Percentiles rank a stretch among this genome's conserved stretches.
Conservation (phyloP, 2,888 invertebrate species). For the Tetranychus truncatus region DNA sequence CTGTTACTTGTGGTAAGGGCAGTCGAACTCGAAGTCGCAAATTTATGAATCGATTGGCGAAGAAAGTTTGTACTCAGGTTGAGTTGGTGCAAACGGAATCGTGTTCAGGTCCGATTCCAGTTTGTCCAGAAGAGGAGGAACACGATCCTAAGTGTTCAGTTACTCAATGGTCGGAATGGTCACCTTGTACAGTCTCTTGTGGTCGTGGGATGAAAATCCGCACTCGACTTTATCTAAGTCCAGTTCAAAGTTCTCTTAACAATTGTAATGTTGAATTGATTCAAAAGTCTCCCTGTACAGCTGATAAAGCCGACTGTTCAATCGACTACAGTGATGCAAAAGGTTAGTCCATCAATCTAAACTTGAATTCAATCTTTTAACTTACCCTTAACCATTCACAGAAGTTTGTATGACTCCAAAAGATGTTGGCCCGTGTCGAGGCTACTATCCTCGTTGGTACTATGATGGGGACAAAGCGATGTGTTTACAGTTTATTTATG, state of each 20-base stretch:
- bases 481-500: slow-evolving; percentile 65
- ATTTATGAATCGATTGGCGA: slow-evolving; percentile 30
- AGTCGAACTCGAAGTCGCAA: slow-evolving; percentile 47
- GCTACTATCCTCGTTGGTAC: slow-evolving; percentile 67
- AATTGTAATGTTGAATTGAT: slow-evolving; percentile 53
- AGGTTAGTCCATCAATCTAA: background rate
- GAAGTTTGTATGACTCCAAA: slow-evolving; percentile 62
- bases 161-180: slow-evolving; percentile 59
- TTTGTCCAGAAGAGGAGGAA: slow-evolving; percentile 15
- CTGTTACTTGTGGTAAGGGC: slow-evolving; percentile 36
- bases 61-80: slow-evolving; percentile 24
- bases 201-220: slow-evolving; percentile 52
- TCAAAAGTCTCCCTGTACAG: slow-evolving; percentile 53
- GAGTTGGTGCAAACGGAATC: slow-evolving; percentile 31
- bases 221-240: slow-evolving; percentile 51
- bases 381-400: slow-evolving; percentile 31
- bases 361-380: background rate
- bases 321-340: background rate
- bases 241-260: slow-evolving; percentile 46
- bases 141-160: slow-evolving; percentile 43
- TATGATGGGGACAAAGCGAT: slow-evolving; percentile 49
- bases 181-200: slow-evolving; percentile 57
- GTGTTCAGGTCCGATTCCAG: slow-evolving; percentile 27
- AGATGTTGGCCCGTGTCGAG: slow-evolving; percentile 69
- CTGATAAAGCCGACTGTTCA: slow-evolving; percentile 31